phyloP scores from a whole-genome alignment of 2,113 vertebrate species.

The Oreochromis tanganicae region DNA sequence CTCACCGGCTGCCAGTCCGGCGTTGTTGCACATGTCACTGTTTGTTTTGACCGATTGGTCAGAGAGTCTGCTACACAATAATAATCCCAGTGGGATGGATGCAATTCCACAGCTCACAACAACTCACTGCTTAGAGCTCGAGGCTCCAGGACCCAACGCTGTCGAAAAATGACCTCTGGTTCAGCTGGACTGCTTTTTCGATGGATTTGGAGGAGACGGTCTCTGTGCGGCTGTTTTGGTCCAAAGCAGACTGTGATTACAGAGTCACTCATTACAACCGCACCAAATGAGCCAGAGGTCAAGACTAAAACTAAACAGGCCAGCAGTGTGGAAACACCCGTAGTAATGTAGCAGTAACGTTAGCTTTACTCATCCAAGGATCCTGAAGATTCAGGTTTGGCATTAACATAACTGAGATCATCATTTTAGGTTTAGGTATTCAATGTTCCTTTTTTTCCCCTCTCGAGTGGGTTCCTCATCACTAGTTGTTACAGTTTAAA shows the following conservation, averaged over 20 bases:
- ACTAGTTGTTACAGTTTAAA: neutral
- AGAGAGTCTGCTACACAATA: neutral
- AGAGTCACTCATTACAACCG: neutral
- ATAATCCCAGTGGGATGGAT: neutral
- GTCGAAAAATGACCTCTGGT: neutral
- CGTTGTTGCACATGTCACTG: neutral
- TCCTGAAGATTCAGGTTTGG: neutral
- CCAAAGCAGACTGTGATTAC: neutral
- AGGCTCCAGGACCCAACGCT: neutral
- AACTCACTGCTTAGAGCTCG: neutral
- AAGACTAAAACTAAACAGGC: neutral
- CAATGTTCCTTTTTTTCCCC: fast-evolving
- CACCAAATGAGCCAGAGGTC: neutral
- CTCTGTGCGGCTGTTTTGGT: neutral
- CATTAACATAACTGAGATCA: fast-evolving
- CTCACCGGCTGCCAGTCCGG: fast-evolving
- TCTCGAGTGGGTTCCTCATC: neutral
- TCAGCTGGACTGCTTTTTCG: neutral
- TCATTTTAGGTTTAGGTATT: neutral
- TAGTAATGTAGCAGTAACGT: fast-evolving
- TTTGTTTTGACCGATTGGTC: neutral
- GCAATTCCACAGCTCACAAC: neutral
- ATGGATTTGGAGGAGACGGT: fast-evolving
- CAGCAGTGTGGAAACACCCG: fast-evolving
- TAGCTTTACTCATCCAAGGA: neutral